A percentile compares a stretch with the other conserved stretches of the same genome.
phyloP scores from a whole-genome alignment of 2,113 vertebrate species.

The Saccopteryx bilineata region DNA sequence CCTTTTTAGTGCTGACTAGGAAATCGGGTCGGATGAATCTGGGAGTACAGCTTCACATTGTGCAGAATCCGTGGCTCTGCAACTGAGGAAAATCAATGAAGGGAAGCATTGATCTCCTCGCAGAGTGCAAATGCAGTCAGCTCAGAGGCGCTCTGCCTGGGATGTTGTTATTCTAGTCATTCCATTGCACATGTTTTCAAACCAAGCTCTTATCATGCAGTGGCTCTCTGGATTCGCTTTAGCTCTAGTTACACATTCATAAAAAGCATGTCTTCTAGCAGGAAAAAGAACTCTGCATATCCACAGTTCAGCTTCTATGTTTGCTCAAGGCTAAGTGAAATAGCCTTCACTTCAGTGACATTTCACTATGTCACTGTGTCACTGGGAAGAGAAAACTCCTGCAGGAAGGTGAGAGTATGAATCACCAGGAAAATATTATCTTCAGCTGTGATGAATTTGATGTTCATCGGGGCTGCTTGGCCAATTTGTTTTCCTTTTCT shows the following conservation, averaged over 20 bases:
- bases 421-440: constrained; percentile 78
- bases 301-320: constrained; percentile 74
- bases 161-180: constrained; percentile 90
- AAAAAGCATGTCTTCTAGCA: constrained; percentile 78
- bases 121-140: constrained; percentile 88
- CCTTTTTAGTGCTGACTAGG: constrained; percentile 85
- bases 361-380: constrained; percentile 87
- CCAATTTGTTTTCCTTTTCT: constrained; percentile 75
- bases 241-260: constrained; percentile 72
- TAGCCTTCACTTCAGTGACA: constrained; percentile 85
- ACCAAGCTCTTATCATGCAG: constrained; percentile 85
- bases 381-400: constrained; percentile 80
- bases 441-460: constrained; percentile 76
- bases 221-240: constrained; percentile 79
- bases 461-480: constrained; percentile 59
- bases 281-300: constrained; percentile 78
- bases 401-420: constrained; percentile 79
- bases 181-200: constrained; percentile 86
- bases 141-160: constrained; percentile 84
- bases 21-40: constrained; percentile 87
- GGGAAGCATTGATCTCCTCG: constrained; percentile 89
- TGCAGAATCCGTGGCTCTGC: constrained; percentile 86
- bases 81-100: constrained; percentile 88
- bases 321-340: constrained; percentile 88
- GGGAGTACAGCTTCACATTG: constrained; percentile 85